phyloP scores from a whole-genome alignment of 1,140 invertebrate genomes.

The Galleria mellonella region DNA sequence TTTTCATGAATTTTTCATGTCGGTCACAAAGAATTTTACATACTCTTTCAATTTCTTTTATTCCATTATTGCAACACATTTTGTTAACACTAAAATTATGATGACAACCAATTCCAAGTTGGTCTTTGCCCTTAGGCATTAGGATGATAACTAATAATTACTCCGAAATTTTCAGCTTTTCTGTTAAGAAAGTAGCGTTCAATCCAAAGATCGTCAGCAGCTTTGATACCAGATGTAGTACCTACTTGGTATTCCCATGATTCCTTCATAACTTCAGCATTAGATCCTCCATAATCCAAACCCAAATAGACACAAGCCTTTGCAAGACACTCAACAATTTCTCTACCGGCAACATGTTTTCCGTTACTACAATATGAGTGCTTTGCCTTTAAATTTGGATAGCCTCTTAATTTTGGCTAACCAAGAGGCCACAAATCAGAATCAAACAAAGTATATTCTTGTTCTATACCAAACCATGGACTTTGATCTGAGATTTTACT shows the following conservation, averaged over 20 bases:
- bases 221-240: constrained; percentile 86
- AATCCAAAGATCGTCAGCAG: constrained; percentile 94
- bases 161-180: constrained; percentile 93
- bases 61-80: constrained; percentile 89
- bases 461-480: constrained; percentile 95
- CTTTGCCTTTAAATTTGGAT: constrained; percentile 73
- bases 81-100: constrained; percentile 93
- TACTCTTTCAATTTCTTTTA: constrained; percentile 80
- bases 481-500: too few relatives aligned
- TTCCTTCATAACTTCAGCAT: constrained; percentile 96
- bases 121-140: constrained; percentile 91
- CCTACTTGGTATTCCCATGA: constrained; percentile 87
- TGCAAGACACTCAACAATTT: constrained; percentile 85
- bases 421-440: constrained; percentile 85
- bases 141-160: constrained; percentile 91
- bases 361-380: constrained; percentile 89
- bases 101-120: constrained; percentile 95
- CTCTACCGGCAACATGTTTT: constrained; percentile 90
- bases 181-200: constrained; percentile 88
- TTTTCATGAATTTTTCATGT: constrained; percentile 89
- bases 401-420: constrained; percentile 90
- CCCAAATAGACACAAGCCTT: constrained; percentile 90
- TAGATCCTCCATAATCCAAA: constrained; percentile 90
- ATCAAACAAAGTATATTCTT: constrained; percentile 90
- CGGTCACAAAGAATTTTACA: constrained; percentile 87